Conservation (phyloP, 1,140 invertebrate genomes). For the Neodiprion virginianus region DNA sequence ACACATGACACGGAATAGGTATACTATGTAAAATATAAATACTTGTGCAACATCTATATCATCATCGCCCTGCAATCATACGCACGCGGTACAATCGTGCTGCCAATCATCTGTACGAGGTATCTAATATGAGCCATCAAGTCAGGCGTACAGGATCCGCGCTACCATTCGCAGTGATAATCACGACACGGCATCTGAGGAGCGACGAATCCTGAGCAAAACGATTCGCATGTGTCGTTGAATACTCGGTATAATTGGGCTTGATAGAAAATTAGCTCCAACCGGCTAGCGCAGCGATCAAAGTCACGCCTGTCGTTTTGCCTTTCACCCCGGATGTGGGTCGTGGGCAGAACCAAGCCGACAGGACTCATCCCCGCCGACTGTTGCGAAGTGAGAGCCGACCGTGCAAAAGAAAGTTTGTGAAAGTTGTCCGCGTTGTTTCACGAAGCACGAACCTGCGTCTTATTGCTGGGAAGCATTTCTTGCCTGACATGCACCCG, state of each 20-base stretch:
- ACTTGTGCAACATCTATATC: too few species aligned
- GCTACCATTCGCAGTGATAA: not conserved
- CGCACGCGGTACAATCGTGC: not conserved
- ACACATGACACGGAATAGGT: too few species aligned
- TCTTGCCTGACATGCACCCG: too few species aligned
- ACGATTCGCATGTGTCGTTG: not conserved
- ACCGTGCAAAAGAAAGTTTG: constrained; percentile 12
- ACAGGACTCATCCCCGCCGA: not conserved
- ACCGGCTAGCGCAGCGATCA: not conserved
- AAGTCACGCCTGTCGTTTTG: constrained; percentile 22
- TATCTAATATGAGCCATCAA: not conserved
- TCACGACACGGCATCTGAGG: not conserved
- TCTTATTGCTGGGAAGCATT: too few species aligned
- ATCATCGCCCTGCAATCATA: not conserved
- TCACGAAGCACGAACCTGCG: not conserved
- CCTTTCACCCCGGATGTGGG: constrained; percentile 42
- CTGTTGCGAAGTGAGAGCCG: constrained; percentile 12
- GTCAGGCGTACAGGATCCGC: not conserved
- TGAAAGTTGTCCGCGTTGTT: not conserved
- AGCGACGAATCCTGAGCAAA: not conserved
- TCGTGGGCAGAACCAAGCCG: constrained; percentile 15
- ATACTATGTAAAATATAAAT: too few species aligned
- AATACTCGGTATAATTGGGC: not conserved
- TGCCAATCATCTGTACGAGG: not conserved
- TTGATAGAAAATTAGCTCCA: not conserved